A percentile compares a stretch with the other conserved stretches of the same genome.
Conservation (phyloP, 2,888 invertebrate species). For the Timema cristinae region DNA sequence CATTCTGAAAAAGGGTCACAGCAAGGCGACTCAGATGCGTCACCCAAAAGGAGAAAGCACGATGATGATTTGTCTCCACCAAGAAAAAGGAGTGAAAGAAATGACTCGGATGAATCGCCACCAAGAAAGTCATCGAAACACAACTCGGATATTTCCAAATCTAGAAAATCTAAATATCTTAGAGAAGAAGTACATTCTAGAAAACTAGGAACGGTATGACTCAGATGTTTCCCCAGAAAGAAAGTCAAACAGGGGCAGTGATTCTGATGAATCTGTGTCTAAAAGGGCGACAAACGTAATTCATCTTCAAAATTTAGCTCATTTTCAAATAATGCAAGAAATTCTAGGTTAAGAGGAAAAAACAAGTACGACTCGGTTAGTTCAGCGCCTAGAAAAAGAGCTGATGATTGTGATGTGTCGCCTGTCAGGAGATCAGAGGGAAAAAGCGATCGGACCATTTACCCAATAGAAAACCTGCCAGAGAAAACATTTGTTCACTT, state of each 20-base stretch:
- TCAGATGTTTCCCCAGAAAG: conserved; percentile 20
- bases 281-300: neutral
- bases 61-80: conserved; percentile 32
- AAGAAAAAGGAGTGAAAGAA: conserved; percentile 16
- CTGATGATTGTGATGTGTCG: conserved; percentile 3
- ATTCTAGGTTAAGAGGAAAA: neutral
- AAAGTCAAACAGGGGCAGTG: conserved; percentile 15
- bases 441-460: conserved; percentile 6
- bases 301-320: no score
- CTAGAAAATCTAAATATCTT: neutral
- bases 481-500: no score
- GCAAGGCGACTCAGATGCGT: conserved; percentile 35
- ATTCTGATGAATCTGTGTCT: conserved; percentile 21
- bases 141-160: neutral
- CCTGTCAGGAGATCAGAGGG: conserved; percentile 7
- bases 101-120: conserved; percentile 22
- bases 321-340: neutral
- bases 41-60: conserved; percentile 33
- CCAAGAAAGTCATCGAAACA: conserved; percentile 13
- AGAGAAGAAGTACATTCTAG: conserved; percentile 8
- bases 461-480: neutral
- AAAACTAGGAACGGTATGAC: neutral
- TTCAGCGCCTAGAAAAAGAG: conserved; percentile 3
- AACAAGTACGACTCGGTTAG: conserved; percentile 28
- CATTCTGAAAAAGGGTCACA: conserved; percentile 27